phyloP scores from a whole-genome alignment of 2,888 invertebrate species.

The Conistra vaccinii region DNA sequence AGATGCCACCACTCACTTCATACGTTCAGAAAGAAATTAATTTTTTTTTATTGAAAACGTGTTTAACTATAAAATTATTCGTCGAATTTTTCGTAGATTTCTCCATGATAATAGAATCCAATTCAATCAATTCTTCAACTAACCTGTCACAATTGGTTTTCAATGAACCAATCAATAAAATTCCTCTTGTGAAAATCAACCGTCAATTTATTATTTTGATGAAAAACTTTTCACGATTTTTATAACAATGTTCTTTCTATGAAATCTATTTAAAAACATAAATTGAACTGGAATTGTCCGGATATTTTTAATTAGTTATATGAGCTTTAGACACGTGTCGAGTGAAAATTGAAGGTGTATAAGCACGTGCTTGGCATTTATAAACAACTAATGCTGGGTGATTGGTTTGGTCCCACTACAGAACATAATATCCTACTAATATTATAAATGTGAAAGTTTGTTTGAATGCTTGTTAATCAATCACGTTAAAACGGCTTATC shows the following conservation, averaged over 20 bases:
- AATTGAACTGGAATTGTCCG: not conserved
- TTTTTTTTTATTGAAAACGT: too few species aligned
- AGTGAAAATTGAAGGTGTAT: not conserved
- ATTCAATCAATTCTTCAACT: conserved; percentile 12
- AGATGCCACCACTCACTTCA: too few species aligned
- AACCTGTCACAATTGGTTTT: not conserved
- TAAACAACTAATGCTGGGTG: not conserved
- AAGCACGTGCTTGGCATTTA: conserved; percentile 13
- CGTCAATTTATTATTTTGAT: conserved; percentile 10
- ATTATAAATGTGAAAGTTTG: too few species aligned
- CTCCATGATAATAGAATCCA: not conserved
- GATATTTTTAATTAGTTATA: conserved; percentile 4
- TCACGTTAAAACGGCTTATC: too few species aligned
- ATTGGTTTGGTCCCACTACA: not conserved
- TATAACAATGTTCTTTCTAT: not conserved
- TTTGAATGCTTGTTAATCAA: too few species aligned
- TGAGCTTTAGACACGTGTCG: not conserved
- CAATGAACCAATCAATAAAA: conserved; percentile 20
- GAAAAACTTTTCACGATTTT: not conserved
- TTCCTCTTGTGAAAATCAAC: not conserved
- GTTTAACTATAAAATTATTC: not conserved
- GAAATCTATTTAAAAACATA: conserved; percentile 24
- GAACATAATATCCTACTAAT: too few species aligned
- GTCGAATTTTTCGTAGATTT: not conserved
- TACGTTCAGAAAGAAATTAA: too few species aligned